Evolutionary conservation across 2,888 invertebrate species (phyloP).

Genomic region (Limenitis camilla): DNA sequence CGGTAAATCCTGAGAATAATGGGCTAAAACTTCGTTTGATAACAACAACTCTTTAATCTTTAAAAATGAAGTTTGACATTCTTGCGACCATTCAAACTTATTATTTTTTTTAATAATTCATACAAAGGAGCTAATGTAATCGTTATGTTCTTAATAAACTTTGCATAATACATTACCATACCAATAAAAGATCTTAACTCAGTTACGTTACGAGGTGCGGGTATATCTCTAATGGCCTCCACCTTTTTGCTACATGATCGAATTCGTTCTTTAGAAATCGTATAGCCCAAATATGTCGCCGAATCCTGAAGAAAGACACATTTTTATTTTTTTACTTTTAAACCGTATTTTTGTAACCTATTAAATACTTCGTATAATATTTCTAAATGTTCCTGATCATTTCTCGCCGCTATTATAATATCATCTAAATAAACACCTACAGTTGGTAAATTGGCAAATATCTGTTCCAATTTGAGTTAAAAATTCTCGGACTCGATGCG

Average conservation of each 20-base stretch:
- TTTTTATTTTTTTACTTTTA: not conserved
- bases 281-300: slow-evolving; percentile 22
- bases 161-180: slow-evolving; percentile 10
- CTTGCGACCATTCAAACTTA: slow-evolving; percentile 8
- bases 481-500: too few species aligned
- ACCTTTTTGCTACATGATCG: slow-evolving; percentile 12
- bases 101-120: slow-evolving; percentile 6
- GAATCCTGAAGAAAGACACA: not conserved
- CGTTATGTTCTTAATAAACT: slow-evolving; percentile 9
- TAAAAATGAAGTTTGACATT: too few species aligned
- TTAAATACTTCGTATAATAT: not conserved
- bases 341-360: not conserved
- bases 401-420: not conserved
- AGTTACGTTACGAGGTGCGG: slow-evolving; percentile 16
- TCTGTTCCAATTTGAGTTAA: slow-evolving; percentile 32
- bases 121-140: slow-evolving; percentile 9
- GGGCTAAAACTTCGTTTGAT: slow-evolving; percentile 9
- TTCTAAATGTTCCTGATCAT: not conserved
- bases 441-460: slow-evolving; percentile 24
- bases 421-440: not conserved
- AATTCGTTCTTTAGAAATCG: slow-evolving; percentile 16
- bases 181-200: slow-evolving; percentile 16
- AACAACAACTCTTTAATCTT: too few species aligned
- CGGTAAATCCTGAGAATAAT: slow-evolving; percentile 8
- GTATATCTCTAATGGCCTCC: slow-evolving; percentile 14